Evolutionary conservation across 1,140 invertebrate species (phyloP).

Genomic region (Drosophila ogumai): DNA sequence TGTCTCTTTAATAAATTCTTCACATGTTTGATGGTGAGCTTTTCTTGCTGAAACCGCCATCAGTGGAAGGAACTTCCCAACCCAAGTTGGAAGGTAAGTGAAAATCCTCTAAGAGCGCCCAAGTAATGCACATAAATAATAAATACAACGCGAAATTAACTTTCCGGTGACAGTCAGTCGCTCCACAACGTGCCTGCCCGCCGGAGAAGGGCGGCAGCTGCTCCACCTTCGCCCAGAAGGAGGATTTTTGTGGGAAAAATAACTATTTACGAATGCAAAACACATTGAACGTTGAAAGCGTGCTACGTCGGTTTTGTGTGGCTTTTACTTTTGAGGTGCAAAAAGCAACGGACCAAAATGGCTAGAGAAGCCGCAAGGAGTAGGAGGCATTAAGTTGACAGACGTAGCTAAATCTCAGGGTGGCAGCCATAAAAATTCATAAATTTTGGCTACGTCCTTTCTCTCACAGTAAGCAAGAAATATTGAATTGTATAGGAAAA

Average conservation of each 20-base stretch:
- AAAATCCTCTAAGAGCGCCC: conserved; percentile 68
- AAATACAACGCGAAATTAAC: conserved; percentile 77
- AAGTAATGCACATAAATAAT: conserved; percentile 77
- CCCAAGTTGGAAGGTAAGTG: conserved; percentile 49
- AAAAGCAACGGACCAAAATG: conserved; percentile 47
- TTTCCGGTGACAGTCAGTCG: conserved; percentile 35
- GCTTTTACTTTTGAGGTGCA: conserved; percentile 68
- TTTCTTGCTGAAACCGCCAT: conserved; percentile 4
- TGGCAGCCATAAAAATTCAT: conserved; percentile 70
- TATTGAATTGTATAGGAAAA: neutral
- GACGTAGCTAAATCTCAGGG: conserved; percentile 62
- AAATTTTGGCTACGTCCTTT: conserved; percentile 56
- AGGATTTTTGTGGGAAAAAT: conserved; percentile 12
- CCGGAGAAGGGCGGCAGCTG: neutral
- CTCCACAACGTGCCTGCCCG: conserved; percentile 16
- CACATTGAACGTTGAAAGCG: conserved; percentile 74
- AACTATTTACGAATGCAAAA: conserved; percentile 79
- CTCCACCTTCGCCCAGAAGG: neutral
- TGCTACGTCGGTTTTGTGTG: conserved; percentile 50
- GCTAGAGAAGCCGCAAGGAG: neutral
- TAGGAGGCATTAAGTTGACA: conserved; percentile 64
- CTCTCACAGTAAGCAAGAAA: neutral
- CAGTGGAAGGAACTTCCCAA: conserved; percentile 7
- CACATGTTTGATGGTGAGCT: neutral
- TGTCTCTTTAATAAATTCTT: neutral